Evolutionary conservation across 1,140 invertebrate genomes (phyloP), one percentile per base, ranked within the genome.

Genomic region (Drosophila pseudoananassae): DNA sequence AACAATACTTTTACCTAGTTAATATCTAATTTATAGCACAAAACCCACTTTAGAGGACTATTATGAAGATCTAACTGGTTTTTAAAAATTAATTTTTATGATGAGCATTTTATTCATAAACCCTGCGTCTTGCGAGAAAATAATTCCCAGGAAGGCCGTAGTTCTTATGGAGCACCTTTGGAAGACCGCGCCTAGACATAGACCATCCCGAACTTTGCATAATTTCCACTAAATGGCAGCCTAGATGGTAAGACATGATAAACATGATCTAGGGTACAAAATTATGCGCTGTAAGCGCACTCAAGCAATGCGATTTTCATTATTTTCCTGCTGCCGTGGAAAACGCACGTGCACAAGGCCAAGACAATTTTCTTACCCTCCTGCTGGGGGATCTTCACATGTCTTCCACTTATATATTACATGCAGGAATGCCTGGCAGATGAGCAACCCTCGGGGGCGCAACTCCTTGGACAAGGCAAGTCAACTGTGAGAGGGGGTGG

Each of bases 261-360:
- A 31, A 10, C 59, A 43, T 69, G 69, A 74, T 77, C 77, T 74
- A 56, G 53, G 31, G 36, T 56, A 20, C 50, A 61, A 79, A 84
- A 85, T 84, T 73, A 85, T 47, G 74, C 64, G 55, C 55, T 54
- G 38, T 15, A 58, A 76, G 80, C 51, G 49, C 82, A 82, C 78
- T 82, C 74, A 88, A 82, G 61, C 82, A 88, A 53, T 66, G 70
- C 71, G 75, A 76, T 88, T 82, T 88, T 88, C 70, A 63, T 70
- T 70, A 40, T 31, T 69, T 69, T 55, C 65, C 43, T 57, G 38
- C n/a, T 29, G 46, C 33, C 46, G 63, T 45, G 78, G 82, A 87
- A 87, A 85, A 82, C 73, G 61, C 83, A 85, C 78, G 80, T 85
- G 80, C 72, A 83, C 31, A 52, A 45, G 49, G 61, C 53, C 56